Evolutionary conservation across 2,113 vertebrate genomes (phyloP).

Genomic region (Solenodon paradoxus): DNA sequence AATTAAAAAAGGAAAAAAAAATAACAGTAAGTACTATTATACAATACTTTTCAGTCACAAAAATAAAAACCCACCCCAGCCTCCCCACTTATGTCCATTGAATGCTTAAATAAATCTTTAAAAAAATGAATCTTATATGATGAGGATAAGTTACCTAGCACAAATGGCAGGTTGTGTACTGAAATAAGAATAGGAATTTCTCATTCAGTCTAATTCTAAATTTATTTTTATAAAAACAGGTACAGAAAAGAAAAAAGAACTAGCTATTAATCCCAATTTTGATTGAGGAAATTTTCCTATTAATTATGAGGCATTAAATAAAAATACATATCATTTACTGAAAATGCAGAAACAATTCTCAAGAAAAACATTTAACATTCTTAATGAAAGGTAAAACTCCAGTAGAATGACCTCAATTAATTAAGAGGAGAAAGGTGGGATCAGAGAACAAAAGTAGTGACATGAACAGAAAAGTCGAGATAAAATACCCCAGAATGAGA

Average conservation of each 20-base stretch:
- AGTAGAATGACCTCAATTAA: background rate
- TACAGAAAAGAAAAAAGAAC: background rate
- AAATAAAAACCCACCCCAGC: no score
- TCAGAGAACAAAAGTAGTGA: background rate
- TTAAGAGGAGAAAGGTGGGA: background rate
- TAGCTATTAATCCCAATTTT: background rate
- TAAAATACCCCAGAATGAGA: background rate
- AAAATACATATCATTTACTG: background rate
- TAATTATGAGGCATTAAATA: background rate
- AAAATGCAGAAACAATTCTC: background rate
- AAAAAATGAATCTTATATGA: no score
- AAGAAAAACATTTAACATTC: background rate
- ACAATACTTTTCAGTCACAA: no score
- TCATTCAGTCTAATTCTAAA: background rate
- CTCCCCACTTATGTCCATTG: no score
- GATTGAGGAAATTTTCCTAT: background rate
- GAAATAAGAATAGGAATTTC: background rate
- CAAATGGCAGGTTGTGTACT: background rate
- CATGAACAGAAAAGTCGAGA: background rate
- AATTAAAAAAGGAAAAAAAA: background rate
- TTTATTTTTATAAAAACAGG: background rate
- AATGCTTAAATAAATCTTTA: no score
- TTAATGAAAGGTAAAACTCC: background rate
- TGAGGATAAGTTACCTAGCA: background rate
- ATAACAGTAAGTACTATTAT: no score